Evolutionary conservation across 1,140 invertebrate species (phyloP), one percentile per base, ranked within the genome.

Genomic region (Drosophila jambulina): DNA sequence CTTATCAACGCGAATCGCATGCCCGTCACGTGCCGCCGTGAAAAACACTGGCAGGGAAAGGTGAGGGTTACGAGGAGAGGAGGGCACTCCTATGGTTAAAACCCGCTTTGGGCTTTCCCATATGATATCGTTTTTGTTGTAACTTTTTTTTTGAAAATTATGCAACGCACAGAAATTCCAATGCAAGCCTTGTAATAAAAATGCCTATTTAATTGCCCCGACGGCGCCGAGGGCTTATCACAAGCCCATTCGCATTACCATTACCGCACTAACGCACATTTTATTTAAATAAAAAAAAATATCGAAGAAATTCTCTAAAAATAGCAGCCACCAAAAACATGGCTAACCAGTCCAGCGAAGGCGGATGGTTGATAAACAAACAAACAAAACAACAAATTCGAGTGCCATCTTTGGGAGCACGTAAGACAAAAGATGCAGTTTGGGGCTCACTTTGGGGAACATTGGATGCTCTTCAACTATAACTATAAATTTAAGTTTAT

Each of bases 261-360:
- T 77, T 62, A 81, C 64, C 69, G 53, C 49, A 27, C 60, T 75
- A 82, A 78, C 67, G 80, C 75, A 83, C 80, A 88, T 78, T 64
- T 87, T 84, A 87, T 84, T 87, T 78, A 88, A 87, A 87, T 88
- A 19, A 15, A n/a, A 19, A 13, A 19, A 17, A 23, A 36, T 36
- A 21, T 15, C 64, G 49, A 84, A 81, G 80, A 80, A 88, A 87
- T 87, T 80, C 29, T 86, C 80, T 90, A 87, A 81, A 88, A 88
- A 87, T 87, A 87, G 80, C 60, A 32, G 29, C 51, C 17, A 32
- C 19, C 62, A 36, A 54, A 54, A 63, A 69, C 65, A 69, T 59
- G 67, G 38, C 43, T 59, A 65, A 70, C 49, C 49, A 72, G 48
- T 59, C 56, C 19, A 17, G 27, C 65, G 68, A 57, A 71, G 64